Percentiles rank a stretch among this genome's conserved stretches.
Conservation (phyloP, 2,113 vertebrate species). For the Thunnus thynnus region DNA sequence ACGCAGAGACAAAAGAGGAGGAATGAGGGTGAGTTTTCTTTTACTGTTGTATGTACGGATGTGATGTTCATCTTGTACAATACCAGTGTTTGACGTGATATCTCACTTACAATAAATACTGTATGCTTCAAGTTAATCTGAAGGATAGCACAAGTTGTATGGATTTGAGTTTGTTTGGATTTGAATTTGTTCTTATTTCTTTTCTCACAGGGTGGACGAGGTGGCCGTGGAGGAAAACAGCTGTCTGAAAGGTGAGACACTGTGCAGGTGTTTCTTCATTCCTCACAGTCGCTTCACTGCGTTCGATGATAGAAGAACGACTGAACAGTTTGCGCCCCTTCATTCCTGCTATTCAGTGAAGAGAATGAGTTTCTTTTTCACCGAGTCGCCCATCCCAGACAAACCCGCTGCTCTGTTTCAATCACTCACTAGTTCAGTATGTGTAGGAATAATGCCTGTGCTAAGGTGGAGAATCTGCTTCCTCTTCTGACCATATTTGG, state of each 20-base stretch:
- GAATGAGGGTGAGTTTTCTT: slow-evolving; percentile 73
- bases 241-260: slow-evolving; percentile 70
- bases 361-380: neutral
- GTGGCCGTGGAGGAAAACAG: slow-evolving; percentile 75
- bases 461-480: neutral
- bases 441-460: neutral
- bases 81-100: too few relatives aligned
- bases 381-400: neutral
- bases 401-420: neutral
- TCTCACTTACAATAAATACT: too few relatives aligned
- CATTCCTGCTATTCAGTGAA: neutral
- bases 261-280: neutral
- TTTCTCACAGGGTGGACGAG: slow-evolving; percentile 73
- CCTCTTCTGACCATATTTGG: slow-evolving; percentile 1
- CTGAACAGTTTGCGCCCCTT: neutral
- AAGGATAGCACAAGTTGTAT: too few relatives aligned
- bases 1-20: slow-evolving; percentile 79
- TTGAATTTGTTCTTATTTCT: neutral
- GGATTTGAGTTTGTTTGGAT: too few relatives aligned
- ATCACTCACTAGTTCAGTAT: slow-evolving; percentile 2
- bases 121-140: too few relatives aligned
- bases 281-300: neutral
- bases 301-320: neutral
- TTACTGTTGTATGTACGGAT: neutral
- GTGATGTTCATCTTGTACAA: neutral